Percentiles rank a stretch among this genome's conserved stretches.
These are phyloP conservation scores for Sweltsa coloradensis DNA, from an alignment of 1,140 invertebrate genomes.

Conservation along the genomic window DNA sequence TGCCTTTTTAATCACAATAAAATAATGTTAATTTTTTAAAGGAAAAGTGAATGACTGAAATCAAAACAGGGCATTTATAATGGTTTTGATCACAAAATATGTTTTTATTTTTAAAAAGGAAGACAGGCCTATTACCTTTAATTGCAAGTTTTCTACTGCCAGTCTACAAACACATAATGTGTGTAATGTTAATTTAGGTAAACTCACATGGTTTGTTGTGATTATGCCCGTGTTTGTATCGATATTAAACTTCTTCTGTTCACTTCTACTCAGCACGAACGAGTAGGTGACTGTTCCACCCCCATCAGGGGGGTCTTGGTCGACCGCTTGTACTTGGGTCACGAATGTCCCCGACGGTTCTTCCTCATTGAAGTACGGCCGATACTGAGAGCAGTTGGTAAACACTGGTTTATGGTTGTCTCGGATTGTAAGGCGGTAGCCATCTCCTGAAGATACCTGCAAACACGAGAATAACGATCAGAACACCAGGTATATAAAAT, in stretches of 20 bases:
- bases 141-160: not conserved
- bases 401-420: conserved; percentile 67
- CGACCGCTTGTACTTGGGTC: conserved; percentile 41
- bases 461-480: no score
- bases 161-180: not conserved
- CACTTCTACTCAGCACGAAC: conserved; percentile 58
- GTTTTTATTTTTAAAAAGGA: not conserved
- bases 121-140: not conserved
- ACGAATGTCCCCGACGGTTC: conserved; percentile 44
- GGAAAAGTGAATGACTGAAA: not conserved
- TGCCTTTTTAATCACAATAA: not conserved
- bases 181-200: not conserved
- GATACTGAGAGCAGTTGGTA: conserved; percentile 53
- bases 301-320: conserved; percentile 52
- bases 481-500: no score
- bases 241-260: conserved; percentile 60
- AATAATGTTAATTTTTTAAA: conserved; percentile 6
- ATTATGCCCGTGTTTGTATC: conserved; percentile 60
- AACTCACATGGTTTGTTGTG: conserved; percentile 48
- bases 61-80: not conserved
- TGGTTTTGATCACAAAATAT: not conserved
- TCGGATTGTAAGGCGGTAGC: conserved; percentile 2
- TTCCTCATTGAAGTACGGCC: conserved; percentile 54
- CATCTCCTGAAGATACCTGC: no score
- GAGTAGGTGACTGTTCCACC: conserved; percentile 70